Base-by-base conservation (phyloP, 92 coral and sea anemone genomes). In the Heliopora coerulea region DNA sequence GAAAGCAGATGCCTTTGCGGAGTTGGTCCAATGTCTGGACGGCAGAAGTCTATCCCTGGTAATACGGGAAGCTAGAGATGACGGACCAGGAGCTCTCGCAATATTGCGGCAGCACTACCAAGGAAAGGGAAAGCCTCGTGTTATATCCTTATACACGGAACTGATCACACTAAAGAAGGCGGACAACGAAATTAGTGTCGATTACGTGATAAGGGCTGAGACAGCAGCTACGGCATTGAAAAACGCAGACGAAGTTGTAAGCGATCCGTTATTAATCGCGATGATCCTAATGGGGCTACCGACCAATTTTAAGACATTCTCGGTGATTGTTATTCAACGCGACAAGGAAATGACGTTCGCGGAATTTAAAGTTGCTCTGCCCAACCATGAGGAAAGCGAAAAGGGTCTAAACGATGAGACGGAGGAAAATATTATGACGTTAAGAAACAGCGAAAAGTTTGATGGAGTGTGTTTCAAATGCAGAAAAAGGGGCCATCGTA, bases 11-110 rank as follows among this genome's bases (percentile, higher is more conserved):
- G n/a, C n/a, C n/a, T n/a, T n/a, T n/a, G n/a, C 85, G 1, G 77
- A 85, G 60, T 68, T 85, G 40, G 75, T 85, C 39, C 85, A 85
- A 63, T 80, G 82, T 61, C 72, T 85, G 27, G 88, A 79, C 49
- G 78, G 72, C 58, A 35, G 88, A 26, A 74, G 88, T 37, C 29
- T 80, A 19, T 61, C 83, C 34, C 44, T 74, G 24, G 79, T 85
- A 3, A 80, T 80, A 41, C 82, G n/a, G n/a, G n/a, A n/a, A n/a
- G n/a, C n/a, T n/a, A n/a, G n/a, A n/a, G n/a, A n/a, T n/a, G n/a
- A n/a, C 34, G 85, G 85, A 0, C 37, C 62, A 54, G 56, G 59
- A 69, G 83, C 80, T 11, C 67, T 83, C 12, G 50, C 29, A 32
- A 62, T 83, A 8, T 59, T 83, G 46, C 24, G 87, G 49, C 65